Evolutionary conservation across 1,140 invertebrate genomes (phyloP), one percentile per base, ranked within the genome.

Genomic region (Drosophila mayri): DNA sequence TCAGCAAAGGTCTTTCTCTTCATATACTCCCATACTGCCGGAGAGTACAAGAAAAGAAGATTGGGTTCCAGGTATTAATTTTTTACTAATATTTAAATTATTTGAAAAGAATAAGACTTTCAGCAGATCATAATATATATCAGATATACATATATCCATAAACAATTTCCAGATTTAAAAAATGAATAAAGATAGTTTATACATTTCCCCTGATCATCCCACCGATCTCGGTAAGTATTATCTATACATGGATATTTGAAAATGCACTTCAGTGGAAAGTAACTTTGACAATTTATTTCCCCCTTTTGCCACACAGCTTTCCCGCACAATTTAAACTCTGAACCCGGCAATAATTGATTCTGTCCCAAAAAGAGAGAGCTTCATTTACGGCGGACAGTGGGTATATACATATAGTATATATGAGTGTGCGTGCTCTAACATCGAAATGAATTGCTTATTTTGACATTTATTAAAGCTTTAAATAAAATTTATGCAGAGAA

Each of bases 361-460:
- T 90, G 86, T 65, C 68, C 37, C 43, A n/a, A 55, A 55, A 55
- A 64, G 81, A 73, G 85, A 90, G 83, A 90, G 85, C 85, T 90
- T 90, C 85, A 90, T 90, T 90, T 55, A 22, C 64, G 25, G 38
- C 50, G 64, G 44, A 38, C 70, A 54, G 59, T 70, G 55, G 54
- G 44, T 28, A 46, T 57, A 41, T 28, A 46, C 47, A 41, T 60
- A 38, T 72, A 60, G 44, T 55, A 47, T 61, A 58, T 76, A 58
- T 76, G 76, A 64, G 81, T 79, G 64, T 54, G 44, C 37, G 58
- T 79, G 76, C 79, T 91, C 85, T 90, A 88, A 88, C 85, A 91
- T 91, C 87, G 74, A 91, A 91, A 91, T 91, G 87, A 91, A 91
- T 91, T 91, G 87, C 88, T 91, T 91, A 91, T 91, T 91, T 91